A percentile compares a stretch with the other conserved stretches of the same genome.
These are phyloP conservation scores for Oryzias javanicus DNA, from an alignment of 2,113 vertebrate species.

Conservation along the genomic window DNA sequence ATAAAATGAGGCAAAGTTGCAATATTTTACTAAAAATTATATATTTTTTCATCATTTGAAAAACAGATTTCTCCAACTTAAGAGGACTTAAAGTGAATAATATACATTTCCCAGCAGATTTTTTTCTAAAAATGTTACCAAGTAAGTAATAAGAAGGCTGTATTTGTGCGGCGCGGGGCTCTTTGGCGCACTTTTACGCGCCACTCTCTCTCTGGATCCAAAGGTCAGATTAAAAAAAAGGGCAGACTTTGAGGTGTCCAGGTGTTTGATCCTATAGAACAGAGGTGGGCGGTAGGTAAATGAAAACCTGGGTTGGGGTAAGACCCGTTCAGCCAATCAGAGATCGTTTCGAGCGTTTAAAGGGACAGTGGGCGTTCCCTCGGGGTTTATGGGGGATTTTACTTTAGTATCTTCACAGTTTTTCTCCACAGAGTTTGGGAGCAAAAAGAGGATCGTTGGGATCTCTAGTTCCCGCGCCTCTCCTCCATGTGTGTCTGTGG, in stretches of 20 bases:
- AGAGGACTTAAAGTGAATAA: too few species aligned
- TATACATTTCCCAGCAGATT: too few species aligned
- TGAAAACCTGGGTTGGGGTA: constrained; percentile 24
- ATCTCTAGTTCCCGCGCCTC: constrained; percentile 6
- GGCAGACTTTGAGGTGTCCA: constrained; percentile 1
- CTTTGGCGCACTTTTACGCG: too few species aligned
- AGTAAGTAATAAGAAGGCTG: too few species aligned
- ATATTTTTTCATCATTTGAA: too few species aligned
- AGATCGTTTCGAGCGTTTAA: constrained; percentile 43
- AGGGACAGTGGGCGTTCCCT: constrained; percentile 59
- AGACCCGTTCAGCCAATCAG: constrained; percentile 58
- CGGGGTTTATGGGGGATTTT: constrained; percentile 49
- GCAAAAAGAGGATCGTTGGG: background rate
- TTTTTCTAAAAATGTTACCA: too few species aligned
- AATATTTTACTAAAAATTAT: too few species aligned
- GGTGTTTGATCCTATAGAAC: background rate
- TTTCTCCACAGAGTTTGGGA: constrained; percentile 22
- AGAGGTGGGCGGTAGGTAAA: constrained; percentile 6
- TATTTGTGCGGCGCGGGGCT: too few species aligned
- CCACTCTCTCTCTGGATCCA: constrained; percentile 17
- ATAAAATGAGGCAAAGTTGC: too few species aligned
- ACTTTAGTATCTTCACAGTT: constrained; percentile 29
- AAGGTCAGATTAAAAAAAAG: constrained; percentile 18
- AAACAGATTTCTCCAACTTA: too few species aligned
- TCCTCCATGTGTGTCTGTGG: background rate